Evolutionary conservation across 2,113 vertebrate genomes (phyloP).

Genomic region (Upupa epops): DNA sequence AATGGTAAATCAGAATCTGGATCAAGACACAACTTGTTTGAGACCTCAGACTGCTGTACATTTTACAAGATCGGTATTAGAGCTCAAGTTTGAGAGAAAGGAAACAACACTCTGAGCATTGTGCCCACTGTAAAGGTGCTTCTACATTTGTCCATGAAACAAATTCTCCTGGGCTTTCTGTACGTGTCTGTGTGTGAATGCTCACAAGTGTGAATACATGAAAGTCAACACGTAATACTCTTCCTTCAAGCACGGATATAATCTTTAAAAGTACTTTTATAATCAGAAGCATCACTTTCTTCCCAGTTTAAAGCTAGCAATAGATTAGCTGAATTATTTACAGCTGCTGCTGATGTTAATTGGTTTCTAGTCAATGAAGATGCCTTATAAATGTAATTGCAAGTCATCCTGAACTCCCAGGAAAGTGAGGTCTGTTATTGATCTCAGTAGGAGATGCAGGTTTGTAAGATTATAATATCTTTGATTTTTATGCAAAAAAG

Average conservation of each 20-base stretch:
- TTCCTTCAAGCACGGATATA: background rate
- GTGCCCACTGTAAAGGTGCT: background rate
- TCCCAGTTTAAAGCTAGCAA: background rate
- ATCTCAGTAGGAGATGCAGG: background rate
- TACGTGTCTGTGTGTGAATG: background rate
- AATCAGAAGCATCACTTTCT: background rate
- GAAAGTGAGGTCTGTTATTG: background rate
- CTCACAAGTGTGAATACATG: fast-evolving
- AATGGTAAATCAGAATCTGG: background rate
- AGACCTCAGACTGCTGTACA: background rate
- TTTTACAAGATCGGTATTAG: background rate
- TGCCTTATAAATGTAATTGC: background rate
- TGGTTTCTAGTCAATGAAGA: background rate
- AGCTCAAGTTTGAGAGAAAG: background rate
- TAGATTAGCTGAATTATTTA: background rate
- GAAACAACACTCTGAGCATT: background rate
- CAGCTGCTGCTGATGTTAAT: background rate
- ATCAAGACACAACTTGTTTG: background rate
- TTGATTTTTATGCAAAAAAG: background rate
- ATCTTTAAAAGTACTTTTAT: background rate
- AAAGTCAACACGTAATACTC: background rate
- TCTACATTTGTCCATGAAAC: background rate
- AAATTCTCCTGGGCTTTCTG: background rate
- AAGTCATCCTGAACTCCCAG: background rate
- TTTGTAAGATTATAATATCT: background rate